Conservation (phyloP, 2,888 invertebrate genomes). For the Prenolepis imparis region DNA sequence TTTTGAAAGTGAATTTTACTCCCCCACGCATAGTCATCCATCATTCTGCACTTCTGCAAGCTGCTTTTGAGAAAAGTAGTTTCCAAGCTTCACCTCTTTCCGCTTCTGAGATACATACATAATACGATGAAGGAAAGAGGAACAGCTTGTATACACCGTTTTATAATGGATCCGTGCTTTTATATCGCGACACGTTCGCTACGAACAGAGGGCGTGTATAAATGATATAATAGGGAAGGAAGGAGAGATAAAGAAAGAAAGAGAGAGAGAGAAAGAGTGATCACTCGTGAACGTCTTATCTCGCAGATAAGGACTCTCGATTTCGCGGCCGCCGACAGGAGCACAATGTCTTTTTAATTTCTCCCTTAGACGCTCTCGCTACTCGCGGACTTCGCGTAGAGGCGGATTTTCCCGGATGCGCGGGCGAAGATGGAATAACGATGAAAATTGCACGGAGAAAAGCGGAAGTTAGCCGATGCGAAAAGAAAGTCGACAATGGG, state of each 20-base stretch:
- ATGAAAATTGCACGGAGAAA: slow-evolving; percentile 51
- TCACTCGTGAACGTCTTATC: slow-evolving; percentile 26
- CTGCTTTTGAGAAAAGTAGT: slow-evolving; percentile 1
- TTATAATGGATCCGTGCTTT: slow-evolving; percentile 33
- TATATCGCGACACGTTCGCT: background rate
- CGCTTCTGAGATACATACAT: slow-evolving; percentile 10
- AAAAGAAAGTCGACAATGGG: slow-evolving; percentile 60
- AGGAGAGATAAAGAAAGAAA: background rate
- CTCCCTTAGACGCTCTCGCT: slow-evolving; percentile 25
- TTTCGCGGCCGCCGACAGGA: background rate
- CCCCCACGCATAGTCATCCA: background rate
- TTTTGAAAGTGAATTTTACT: slow-evolving; percentile 5
- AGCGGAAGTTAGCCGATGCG: slow-evolving; percentile 61
- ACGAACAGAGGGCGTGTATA: background rate
- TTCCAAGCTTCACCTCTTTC: background rate
- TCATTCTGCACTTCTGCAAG: slow-evolving; percentile 4
- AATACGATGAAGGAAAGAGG: background rate
- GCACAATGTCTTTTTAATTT: slow-evolving; percentile 59
- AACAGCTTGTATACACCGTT: slow-evolving; percentile 11
- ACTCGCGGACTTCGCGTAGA: slow-evolving; percentile 11
- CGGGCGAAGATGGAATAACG: slow-evolving; percentile 43
- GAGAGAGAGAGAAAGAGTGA: background rate
- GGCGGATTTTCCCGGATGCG: slow-evolving; percentile 24
- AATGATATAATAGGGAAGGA: slow-evolving; percentile 12
- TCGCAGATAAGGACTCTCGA: slow-evolving; percentile 35